Percentiles rank a stretch among this genome's conserved stretches.
Conservation (phyloP, 2,888 invertebrate species). For the Lampropteryx suffumata region DNA sequence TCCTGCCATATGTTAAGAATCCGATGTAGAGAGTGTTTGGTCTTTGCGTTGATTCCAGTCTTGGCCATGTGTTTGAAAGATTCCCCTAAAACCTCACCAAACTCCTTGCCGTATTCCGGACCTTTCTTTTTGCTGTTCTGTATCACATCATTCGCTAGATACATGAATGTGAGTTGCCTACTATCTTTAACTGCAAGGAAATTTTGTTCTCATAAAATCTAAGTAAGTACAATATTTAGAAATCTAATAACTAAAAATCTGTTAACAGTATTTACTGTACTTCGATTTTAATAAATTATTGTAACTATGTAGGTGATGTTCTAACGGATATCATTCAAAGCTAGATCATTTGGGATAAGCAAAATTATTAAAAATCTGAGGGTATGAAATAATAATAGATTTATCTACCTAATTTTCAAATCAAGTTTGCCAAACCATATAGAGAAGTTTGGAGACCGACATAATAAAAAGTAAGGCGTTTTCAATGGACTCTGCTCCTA, state of each 20-base stretch:
- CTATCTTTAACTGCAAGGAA: constrained; percentile 87
- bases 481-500: too few relatives aligned
- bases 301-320: too few relatives aligned
- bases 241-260: too few relatives aligned
- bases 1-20: constrained; percentile 96
- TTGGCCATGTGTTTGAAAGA: constrained; percentile 93
- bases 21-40: constrained; percentile 90
- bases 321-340: too few relatives aligned
- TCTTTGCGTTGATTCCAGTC: constrained; percentile 89
- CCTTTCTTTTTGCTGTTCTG: constrained; percentile 99
- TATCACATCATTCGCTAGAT: constrained; percentile 99
- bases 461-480: too few relatives aligned
- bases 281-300: too few relatives aligned
- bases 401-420: not conserved
- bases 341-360: too few relatives aligned
- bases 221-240: too few relatives aligned
- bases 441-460: too few relatives aligned
- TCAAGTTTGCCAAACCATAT: not conserved
- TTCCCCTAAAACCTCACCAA: constrained; percentile 89
- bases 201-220: not conserved
- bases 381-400: not conserved
- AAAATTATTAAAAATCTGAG: too few relatives aligned
- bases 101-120: constrained; percentile 96
- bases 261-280: too few relatives aligned
- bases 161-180: constrained; percentile 96